phyloP scores from a whole-genome alignment of 92 coral and sea anemone species.

The Anthopleura xanthogrammica region DNA sequence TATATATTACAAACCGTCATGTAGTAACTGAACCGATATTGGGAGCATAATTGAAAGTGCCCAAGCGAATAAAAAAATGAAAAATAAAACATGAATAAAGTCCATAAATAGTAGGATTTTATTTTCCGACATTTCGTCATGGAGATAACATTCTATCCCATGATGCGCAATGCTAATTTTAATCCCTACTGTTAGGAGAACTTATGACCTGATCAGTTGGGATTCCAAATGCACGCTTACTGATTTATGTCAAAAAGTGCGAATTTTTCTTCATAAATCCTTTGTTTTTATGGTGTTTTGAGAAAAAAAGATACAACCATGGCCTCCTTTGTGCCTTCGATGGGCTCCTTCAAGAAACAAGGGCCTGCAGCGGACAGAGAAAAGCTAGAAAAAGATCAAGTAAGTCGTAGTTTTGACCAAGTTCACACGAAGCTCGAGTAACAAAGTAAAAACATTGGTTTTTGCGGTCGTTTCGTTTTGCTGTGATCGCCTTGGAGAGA shows the following conservation, averaged over 20 bases:
- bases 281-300: neutral
- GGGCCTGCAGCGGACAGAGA: slow-evolving; percentile 74
- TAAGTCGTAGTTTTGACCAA: slow-evolving; percentile 14
- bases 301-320: slow-evolving; percentile 5
- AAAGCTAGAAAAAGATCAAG: slow-evolving; percentile 90
- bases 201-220: neutral
- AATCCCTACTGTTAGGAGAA: slow-evolving; percentile 13
- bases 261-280: neutral
- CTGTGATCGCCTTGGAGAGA: neutral
- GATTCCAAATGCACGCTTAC: slow-evolving; percentile 10
- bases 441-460: neutral
- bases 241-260: neutral
- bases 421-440: neutral
- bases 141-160: neutral
- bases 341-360: slow-evolving; percentile 63
- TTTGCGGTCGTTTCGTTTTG: slow-evolving; percentile 10
- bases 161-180: slow-evolving; percentile 5
- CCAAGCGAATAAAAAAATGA: neutral
- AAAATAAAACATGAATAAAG: neutral
- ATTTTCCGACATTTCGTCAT: neutral
- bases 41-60: no score
- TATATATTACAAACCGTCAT: no score
- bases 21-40: no score
- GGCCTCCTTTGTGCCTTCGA: slow-evolving; percentile 48
- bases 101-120: no score